phyloP scores from a whole-genome alignment of 2,797 vertebrate genomes.

The Thaleichthys pacificus region DNA sequence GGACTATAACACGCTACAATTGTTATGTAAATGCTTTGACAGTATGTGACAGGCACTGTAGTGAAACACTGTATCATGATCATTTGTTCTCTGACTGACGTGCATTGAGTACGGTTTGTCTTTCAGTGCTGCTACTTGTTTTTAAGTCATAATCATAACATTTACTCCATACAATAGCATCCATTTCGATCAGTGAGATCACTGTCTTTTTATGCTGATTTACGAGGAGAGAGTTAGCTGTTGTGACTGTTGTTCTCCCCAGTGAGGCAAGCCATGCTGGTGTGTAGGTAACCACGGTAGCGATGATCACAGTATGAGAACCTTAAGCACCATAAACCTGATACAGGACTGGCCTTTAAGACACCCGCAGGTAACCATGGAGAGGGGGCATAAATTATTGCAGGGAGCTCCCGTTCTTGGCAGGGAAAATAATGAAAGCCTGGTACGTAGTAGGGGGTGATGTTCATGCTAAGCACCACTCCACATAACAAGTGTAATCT shows the following conservation, averaged over 20 bases:
- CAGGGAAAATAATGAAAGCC: constrained; percentile 38
- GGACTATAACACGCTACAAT: neutral
- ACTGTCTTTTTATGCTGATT: neutral
- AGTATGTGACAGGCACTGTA: neutral
- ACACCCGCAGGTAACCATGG: constrained; percentile 78
- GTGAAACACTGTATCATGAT: neutral
- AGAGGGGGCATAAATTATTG: constrained; percentile 75
- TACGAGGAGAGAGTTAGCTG: neutral
- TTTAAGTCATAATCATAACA: neutral
- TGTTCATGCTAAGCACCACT: neutral
- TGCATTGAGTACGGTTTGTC: neutral
- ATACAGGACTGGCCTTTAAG: constrained; percentile 74
- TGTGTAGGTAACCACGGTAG: constrained; percentile 34
- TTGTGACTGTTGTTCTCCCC: constrained; percentile 10
- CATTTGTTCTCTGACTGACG: neutral
- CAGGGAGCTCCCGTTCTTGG: constrained; percentile 56
- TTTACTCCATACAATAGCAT: neutral
- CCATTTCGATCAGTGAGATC: neutral
- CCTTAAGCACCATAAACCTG: constrained; percentile 64
- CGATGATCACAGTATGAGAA: constrained; percentile 42
- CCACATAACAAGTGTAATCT: constrained; percentile 3
- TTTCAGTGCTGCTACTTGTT: neutral
- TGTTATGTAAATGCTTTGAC: neutral
- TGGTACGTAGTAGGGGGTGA: constrained; percentile 13
- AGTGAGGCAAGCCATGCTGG: constrained; percentile 24